These are phyloP conservation scores for Rotaria socialis DNA, from an alignment of 2,888 invertebrate species.

Conservation along the genomic window DNA sequence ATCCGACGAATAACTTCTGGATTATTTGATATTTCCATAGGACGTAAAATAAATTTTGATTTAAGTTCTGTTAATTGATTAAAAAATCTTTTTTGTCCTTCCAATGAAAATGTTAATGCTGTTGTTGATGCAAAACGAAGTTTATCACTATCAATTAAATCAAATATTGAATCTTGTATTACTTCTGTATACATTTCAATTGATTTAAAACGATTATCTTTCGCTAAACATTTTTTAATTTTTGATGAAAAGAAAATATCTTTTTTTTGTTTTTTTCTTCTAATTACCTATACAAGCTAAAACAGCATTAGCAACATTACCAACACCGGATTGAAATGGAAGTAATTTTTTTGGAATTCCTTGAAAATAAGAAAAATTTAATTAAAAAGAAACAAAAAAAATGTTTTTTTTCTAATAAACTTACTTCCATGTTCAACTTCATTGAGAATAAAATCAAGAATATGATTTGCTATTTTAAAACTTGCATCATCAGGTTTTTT, in stretches of 20 bases:
- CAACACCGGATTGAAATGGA: conserved; percentile 37
- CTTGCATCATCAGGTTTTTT: conserved; percentile 30
- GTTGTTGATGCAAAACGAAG: conserved; percentile 36
- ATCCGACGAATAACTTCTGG: conserved; percentile 35
- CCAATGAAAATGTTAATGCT: background rate
- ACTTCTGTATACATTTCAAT: conserved; percentile 39
- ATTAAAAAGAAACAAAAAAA: background rate
- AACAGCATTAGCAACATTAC: conserved; percentile 35
- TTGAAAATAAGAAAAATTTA: background rate
- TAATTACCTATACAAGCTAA: conserved; percentile 9
- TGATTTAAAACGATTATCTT: background rate
- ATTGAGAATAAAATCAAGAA: conserved; percentile 30
- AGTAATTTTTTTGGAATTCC: conserved; percentile 28
- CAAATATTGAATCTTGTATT: conserved; percentile 37
- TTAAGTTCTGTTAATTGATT: conserved; percentile 1
- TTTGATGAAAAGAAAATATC: background rate
- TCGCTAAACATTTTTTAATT: background rate
- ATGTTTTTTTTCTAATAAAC: background rate
- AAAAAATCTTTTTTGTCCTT: background rate
- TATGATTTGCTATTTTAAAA: conserved; percentile 36
- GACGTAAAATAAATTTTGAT: conserved; percentile 25
- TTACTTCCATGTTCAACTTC: conserved; percentile 23
- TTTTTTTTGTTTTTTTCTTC: background rate
- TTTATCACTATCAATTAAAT: conserved; percentile 4
- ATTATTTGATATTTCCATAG: conserved; percentile 28